Evolutionary conservation across 2,888 invertebrate genomes (phyloP), one percentile per base, ranked within the genome.

Genomic region (Chloromyia formosa): DNA sequence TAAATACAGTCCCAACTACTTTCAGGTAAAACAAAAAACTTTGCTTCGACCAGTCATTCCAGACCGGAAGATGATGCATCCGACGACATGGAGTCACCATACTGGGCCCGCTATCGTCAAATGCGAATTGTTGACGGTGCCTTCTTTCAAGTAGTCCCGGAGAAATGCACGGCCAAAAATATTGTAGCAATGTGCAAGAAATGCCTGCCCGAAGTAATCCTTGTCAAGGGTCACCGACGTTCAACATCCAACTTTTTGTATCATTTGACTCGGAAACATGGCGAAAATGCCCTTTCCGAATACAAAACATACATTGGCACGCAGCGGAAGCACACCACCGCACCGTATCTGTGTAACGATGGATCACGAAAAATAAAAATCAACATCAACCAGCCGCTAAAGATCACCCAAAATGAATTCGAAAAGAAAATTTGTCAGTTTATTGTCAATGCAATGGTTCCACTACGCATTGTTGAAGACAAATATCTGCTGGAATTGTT

Each of bases 381-480:
- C n/a, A n/a, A n/a, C n/a, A n/a, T n/a, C n/a, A n/a, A n/a, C n/a
- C n/a, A n/a, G n/a, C n/a, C n/a, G n/a, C n/a, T n/a, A n/a, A n/a
- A n/a, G n/a, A n/a, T 42, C 12, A 42, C 42, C 12, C 42, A 42
- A 42, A 5, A 12, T 9, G 7, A 42, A 12, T 69, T 69, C 22
- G 69, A 69, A 18, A 12, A 18, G 10, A 42, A 49, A 23, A 22
- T 69, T 18, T n/a, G 22, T 40, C 42, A 49, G 20, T 69, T 45
- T 49, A 22, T 69, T 1, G 49, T 69, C 18, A 42, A 69, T 22
- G 42, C 53, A 49, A 69, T 53, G 53, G 49, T 69, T 5, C 49
- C 69, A 12, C 20, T 69, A n/a, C 42, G 53, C 10, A 22, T 49
- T 42, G 69, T 69, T 14, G 53, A 69, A 20, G 69, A 69, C 20